Conservation (phyloP, 2,888 invertebrate genomes). For the Napeogenes inachia region DNA sequence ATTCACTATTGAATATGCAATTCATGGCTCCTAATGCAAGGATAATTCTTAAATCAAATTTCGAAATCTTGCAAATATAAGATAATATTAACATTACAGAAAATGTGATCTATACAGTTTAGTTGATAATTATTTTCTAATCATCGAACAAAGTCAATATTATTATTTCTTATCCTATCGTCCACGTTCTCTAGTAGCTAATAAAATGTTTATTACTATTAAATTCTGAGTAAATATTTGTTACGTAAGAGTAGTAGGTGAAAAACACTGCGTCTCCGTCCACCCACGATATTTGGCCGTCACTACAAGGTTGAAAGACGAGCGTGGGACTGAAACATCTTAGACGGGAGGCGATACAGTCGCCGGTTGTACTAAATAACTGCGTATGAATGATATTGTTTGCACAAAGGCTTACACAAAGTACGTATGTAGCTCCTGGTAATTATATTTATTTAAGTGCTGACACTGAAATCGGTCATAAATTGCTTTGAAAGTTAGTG, state of each 20-base stretch:
- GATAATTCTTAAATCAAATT: too few species aligned
- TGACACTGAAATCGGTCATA: neutral
- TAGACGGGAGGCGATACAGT: conserved; percentile 47
- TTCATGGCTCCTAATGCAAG: too few species aligned
- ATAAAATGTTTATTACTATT: conserved; percentile 11
- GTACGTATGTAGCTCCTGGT: neutral
- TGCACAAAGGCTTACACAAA: conserved; percentile 4
- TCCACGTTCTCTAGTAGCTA: neutral
- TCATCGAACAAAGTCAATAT: neutral
- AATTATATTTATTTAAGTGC: neutral
- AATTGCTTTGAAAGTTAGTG: conserved; percentile 6
- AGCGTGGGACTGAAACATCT: conserved; percentile 53
- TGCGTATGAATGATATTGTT: conserved; percentile 19
- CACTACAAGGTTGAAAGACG: conserved; percentile 59
- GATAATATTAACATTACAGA: neutral
- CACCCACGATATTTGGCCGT: conserved; percentile 62
- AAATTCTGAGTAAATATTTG: conserved; percentile 43
- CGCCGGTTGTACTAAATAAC: conserved; percentile 10
- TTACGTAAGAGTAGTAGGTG: conserved; percentile 56
- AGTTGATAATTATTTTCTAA: neutral
- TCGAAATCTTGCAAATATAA: neutral
- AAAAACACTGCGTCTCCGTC: conserved; percentile 52
- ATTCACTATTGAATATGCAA: conserved; percentile 8
- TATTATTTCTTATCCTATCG: too few species aligned
- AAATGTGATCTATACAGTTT: neutral